These are phyloP conservation scores for Eumaeus atala DNA, from an alignment of 1,140 invertebrate genomes.

Conservation along the genomic window DNA sequence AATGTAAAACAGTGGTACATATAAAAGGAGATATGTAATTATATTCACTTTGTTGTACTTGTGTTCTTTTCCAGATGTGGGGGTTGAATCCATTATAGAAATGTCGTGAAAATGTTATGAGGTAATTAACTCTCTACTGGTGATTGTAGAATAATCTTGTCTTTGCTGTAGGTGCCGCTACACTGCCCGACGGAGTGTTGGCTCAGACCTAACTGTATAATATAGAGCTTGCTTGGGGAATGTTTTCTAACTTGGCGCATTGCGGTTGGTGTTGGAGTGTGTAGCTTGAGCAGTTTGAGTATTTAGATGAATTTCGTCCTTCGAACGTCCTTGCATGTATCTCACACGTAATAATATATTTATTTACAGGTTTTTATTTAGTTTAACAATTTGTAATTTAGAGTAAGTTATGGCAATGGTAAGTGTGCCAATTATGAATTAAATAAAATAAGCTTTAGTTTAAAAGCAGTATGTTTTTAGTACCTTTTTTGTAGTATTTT, in stretches of 20 bases:
- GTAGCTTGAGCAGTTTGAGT: conserved; percentile 18
- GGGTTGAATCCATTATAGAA: conserved; percentile 73
- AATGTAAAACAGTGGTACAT: conserved; percentile 69
- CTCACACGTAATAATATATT: conserved; percentile 9
- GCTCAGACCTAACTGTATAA: conserved; percentile 41
- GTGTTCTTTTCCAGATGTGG: conserved; percentile 74
- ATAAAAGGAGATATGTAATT: conserved; percentile 43
- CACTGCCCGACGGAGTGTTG: conserved; percentile 21
- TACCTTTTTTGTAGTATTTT: background rate
- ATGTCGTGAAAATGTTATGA: conserved; percentile 72
- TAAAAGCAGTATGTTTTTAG: no score
- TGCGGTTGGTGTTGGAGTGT: conserved; percentile 43
- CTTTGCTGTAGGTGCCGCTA: conserved; percentile 40
- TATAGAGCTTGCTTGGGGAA: conserved; percentile 57
- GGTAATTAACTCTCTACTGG: conserved; percentile 72
- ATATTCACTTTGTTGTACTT: conserved; percentile 74
- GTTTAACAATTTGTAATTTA: background rate
- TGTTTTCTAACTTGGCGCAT: conserved; percentile 33
- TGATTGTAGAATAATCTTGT: conserved; percentile 65
- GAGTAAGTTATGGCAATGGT: background rate
- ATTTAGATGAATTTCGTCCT: conserved; percentile 4
- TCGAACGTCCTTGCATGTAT: background rate
- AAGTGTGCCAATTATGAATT: conserved; percentile 1
- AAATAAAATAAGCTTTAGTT: background rate
- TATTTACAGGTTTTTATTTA: conserved; percentile 3